Conservation (phyloP, 2,797 vertebrate species). For the Eulemur albifrons region DNA sequence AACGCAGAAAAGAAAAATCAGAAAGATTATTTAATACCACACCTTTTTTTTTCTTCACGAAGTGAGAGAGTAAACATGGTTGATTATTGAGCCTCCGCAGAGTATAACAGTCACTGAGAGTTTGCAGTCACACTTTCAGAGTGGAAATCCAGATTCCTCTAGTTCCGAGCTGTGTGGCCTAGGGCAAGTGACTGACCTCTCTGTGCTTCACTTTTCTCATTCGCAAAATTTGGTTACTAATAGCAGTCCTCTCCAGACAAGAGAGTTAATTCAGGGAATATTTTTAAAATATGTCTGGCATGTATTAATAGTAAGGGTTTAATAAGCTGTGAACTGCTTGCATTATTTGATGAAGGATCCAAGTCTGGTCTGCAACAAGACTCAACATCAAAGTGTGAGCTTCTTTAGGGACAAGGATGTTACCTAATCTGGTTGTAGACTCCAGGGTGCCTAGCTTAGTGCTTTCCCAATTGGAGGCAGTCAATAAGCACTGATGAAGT, state of each 20-base stretch:
- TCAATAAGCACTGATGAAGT: neutral
- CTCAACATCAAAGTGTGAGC: neutral
- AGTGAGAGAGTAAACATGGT: neutral
- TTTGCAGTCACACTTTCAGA: too few relatives aligned
- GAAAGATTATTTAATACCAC: neutral
- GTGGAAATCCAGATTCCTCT: neutral
- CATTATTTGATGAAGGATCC: neutral
- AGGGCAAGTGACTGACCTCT: neutral
- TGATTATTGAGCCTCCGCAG: neutral
- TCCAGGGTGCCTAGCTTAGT: neutral
- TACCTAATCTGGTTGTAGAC: neutral
- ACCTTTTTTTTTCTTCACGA: neutral
- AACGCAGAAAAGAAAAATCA: neutral
- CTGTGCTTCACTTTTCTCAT: neutral
- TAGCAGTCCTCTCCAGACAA: neutral
- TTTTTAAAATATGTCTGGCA: neutral
- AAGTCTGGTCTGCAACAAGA: neutral
- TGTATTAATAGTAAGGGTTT: neutral
- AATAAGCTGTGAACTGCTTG: neutral
- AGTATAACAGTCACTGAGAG: fast-evolving
- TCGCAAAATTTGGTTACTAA: neutral
- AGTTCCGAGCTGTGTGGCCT: neutral
- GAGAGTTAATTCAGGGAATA: neutral
- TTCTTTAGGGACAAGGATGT: neutral
- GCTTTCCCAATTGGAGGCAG: neutral